Conservation (phyloP, 30 jellyfish, hydroid and myxozoan genomes). For the Pelagia noctiluca region DNA sequence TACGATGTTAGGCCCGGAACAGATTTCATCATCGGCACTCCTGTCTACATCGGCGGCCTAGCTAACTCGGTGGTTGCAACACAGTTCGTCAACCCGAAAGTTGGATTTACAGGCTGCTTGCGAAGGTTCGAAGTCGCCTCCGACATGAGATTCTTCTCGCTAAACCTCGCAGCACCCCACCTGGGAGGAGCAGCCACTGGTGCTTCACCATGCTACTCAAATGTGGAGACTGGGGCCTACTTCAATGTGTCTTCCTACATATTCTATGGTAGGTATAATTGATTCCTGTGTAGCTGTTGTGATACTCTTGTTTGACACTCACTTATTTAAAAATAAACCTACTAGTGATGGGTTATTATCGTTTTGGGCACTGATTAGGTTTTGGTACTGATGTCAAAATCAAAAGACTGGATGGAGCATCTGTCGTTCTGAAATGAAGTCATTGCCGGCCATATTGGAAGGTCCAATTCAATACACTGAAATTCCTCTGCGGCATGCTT, state of each 20-base stretch:
- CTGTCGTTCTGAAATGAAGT: too few species aligned
- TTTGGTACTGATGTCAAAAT: too few species aligned
- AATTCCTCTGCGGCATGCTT: too few species aligned
- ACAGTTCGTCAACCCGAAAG: conserved; percentile 51
- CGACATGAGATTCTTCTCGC: conserved; percentile 76
- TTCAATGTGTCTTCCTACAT: conserved; percentile 89
- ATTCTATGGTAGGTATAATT: conserved; percentile 68
- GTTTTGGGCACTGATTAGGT: too few species aligned
- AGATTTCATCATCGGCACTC: conserved; percentile 66
- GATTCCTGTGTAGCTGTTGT: too few species aligned
- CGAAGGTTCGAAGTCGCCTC: conserved; percentile 96
- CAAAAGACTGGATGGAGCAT: too few species aligned
- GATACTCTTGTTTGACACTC: too few species aligned
- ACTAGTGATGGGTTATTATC: too few species aligned
- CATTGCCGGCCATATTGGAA: too few species aligned
- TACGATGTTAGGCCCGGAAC: conserved; percentile 37
- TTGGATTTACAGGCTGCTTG: conserved; percentile 90
- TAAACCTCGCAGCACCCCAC: conserved; percentile 82
- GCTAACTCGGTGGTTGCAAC: conserved; percentile 78
- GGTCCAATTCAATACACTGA: too few species aligned
- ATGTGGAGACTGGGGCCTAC: conserved; percentile 90
- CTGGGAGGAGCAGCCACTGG: conserved; percentile 91
- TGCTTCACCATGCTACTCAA: conserved; percentile 78
- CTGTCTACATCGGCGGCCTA: conserved; percentile 93
- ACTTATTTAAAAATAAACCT: too few species aligned